A percentile compares a stretch with the other conserved stretches of the same genome.
These are phyloP conservation scores for Enteromius radiatus DNA, from an alignment of 2,797 vertebrate species.

Conservation along the genomic window DNA sequence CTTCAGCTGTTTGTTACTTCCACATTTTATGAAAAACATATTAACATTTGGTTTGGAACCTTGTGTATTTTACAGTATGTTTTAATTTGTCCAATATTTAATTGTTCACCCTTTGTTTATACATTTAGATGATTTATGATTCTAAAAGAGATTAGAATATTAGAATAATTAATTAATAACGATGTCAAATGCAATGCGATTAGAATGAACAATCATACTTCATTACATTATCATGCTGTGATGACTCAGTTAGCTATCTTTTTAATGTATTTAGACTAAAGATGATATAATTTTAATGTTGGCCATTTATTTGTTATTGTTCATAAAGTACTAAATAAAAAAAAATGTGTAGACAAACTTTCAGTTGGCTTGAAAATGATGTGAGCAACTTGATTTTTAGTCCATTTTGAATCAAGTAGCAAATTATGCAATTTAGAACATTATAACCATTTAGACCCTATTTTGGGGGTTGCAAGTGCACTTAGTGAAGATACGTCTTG, in stretches of 20 bases:
- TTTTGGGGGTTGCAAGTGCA: neutral
- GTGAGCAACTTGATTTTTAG: neutral
- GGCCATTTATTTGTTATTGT: neutral
- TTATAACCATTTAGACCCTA: neutral
- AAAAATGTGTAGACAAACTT: neutral
- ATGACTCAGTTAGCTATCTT: too few species aligned
- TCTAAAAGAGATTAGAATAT: too few species aligned
- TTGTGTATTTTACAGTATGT: neutral
- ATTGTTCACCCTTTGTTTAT: too few species aligned
- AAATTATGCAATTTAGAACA: neutral
- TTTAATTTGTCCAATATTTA: too few species aligned
- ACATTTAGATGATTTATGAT: too few species aligned
- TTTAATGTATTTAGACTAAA: neutral
- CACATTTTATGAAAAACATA: neutral
- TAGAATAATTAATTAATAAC: too few species aligned
- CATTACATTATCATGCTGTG: too few species aligned
- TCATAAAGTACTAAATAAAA: neutral
- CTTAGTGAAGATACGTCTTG: neutral
- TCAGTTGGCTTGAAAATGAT: neutral
- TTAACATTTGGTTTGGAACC: neutral
- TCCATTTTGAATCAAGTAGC: neutral
- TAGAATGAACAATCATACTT: too few species aligned
- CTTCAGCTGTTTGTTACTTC: constrained; percentile 27
- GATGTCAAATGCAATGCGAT: too few species aligned
- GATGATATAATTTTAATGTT: neutral